phyloP scores from a whole-genome alignment of 53 echinoderm and acorn worm genomes.

The Mesocentrotus franciscanus region DNA sequence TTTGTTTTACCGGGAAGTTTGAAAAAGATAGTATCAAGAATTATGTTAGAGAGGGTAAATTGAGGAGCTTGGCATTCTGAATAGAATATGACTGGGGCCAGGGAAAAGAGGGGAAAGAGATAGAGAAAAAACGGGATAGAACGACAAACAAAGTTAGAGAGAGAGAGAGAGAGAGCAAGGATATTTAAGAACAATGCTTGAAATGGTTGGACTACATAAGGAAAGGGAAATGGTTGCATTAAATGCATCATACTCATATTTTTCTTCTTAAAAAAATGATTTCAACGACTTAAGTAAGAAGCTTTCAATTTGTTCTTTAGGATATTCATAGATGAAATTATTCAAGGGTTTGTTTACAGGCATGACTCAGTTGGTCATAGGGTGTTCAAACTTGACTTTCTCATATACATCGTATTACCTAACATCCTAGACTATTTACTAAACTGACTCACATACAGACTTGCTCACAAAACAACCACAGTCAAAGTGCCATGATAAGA shows the following conservation, averaged over 20 bases:
- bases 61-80: not conserved
- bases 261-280: too few relatives aligned
- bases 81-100: not conserved
- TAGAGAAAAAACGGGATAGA: not conserved
- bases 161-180: not conserved
- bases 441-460: not conserved
- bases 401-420: not conserved
- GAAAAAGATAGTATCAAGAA: not conserved
- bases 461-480: not conserved
- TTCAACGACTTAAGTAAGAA: too few relatives aligned
- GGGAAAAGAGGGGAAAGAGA: not conserved
- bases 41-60: not conserved
- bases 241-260: not conserved
- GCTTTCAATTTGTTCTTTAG: not conserved
- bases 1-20: not conserved
- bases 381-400: not conserved
- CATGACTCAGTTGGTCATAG: not conserved
- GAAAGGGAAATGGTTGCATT: not conserved
- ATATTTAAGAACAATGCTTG: not conserved
- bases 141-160: not conserved
- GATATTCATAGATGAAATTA: not conserved
- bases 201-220: not conserved
- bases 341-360: not conserved
- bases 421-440: not conserved
- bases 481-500: not conserved